Base-by-base conservation (phyloP, 2,113 vertebrate genomes). In the Thinocorus orbignyianus region DNA sequence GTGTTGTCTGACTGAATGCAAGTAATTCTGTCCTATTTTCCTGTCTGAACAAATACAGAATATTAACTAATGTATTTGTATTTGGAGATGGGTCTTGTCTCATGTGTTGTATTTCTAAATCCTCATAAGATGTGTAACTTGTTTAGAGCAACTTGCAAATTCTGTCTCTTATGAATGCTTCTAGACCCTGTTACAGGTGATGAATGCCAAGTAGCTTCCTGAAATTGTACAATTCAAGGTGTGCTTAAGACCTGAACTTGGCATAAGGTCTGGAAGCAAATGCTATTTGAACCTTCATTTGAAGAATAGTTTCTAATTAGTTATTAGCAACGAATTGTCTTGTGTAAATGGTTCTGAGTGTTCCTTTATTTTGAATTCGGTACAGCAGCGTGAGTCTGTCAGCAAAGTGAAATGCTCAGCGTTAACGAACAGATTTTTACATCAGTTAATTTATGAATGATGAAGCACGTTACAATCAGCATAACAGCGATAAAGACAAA, bases 221-320 rank as follows among this genome's bases (percentile, higher is more conserved):
- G 30, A 33, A 66, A 28, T 9, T 35, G 17, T 51, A 28, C 37
- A 64, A 7, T 1, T 57, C 37, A 35, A 51, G 35, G 44, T 24
- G 74, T 7, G 3, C 24, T 58, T 23, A 16, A 33, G 28, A n/a
- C 35, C 16, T 22, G 44, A 81, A 48, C 12, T 31, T 24, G 10
- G 9, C 6, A 7, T 39, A 16, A 65, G 15, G 14, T 64, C 71
- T 46, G 49, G 37, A 77, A 81, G 57, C 25, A 44, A 65, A 42
- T 0, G 1, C 7, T 70, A 11, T 30, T 22, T 0, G 2, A 71
- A 17, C 33, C 9, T 57, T 14, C 6, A 17, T 30, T 46, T 35
- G 22, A 54, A 64, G 24, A 39, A 2, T 13, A 39, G 41, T 30
- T 65, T 55, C 48, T 62, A n/a, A 60, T 71, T 33, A n/a, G 26